Evolutionary conservation across 1,140 invertebrate genomes (phyloP), one percentile per base, ranked within the genome.

Genomic region (Himalopsyche phryganea): DNA sequence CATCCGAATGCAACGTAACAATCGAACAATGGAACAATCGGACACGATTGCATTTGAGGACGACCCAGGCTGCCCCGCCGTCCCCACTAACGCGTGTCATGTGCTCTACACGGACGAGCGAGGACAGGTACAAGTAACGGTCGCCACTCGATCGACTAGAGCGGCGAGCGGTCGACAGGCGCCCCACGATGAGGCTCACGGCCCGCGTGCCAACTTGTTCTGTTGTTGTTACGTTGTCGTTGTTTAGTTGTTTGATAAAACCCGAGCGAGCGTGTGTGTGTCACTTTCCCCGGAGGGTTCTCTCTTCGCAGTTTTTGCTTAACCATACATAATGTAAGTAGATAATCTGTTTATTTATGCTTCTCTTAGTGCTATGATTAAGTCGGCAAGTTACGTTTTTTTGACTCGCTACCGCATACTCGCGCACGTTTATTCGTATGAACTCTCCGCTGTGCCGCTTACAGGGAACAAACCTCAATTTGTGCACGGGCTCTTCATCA

Each of bases 101-200:
- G 90, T 94, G 81, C 87, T 91, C 83, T 94, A 94, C 87, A 93
- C 90, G 84, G 91, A 94, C 83, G 89, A 90, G 77, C 90, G 91
- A 82, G 90, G 90, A 85, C 91, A 94, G 91, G 92, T 94, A 93
- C 46, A 28, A 9, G 23, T 28, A 28, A 9, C 23, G 23, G 23
- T 35, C 18, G 17, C 18, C 15, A 32, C 2, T 36, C 5, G 7
- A 3, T 5, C 18, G 23, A 15, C 45, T 9, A 28, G 23, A 5
- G n/a, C n/a, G n/a, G n/a, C n/a, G n/a, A n/a, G n/a, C n/a, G n/a
- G n/a, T 49, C 50, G 17, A 13, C 38, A 33, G 32, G 18, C 58
- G 18, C 40, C 20, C 35, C 32, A 45, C 44, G 17, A 36, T 53
- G 19, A 7, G 15, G 36, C 38, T 46, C 9, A 19, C 51, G 28